phyloP scores from a whole-genome alignment of 2,113 vertebrate genomes.

The Chrysochloris asiatica region DNA sequence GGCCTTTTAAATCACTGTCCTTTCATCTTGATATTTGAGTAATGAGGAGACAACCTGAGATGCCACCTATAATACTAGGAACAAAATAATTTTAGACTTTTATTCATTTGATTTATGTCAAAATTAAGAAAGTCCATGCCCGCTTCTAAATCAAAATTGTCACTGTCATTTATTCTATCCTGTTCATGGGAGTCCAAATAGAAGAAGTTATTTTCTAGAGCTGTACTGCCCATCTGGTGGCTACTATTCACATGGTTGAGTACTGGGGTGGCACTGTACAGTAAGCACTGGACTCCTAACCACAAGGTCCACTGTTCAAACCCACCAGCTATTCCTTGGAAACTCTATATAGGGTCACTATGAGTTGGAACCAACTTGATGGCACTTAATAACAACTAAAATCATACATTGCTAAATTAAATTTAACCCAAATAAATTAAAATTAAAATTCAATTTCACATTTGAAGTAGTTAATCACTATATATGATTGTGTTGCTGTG shows the following conservation, averaged over 20 bases:
- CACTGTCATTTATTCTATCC: not conserved
- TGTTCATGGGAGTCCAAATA: not conserved
- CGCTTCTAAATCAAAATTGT: not conserved
- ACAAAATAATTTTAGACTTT: not conserved
- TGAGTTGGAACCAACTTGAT: no score
- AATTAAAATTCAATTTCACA: not conserved
- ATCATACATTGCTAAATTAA: not conserved
- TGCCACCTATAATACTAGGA: not conserved
- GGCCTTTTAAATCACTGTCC: not conserved
- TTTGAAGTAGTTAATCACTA: not conserved
- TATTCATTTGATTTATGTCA: not conserved
- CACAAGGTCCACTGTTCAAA: no score
- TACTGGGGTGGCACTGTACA: no score
- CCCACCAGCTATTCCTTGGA: no score
- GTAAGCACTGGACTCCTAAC: no score
- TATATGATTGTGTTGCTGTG: no score
- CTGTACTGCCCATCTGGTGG: not conserved
- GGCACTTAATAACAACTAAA: not conserved
- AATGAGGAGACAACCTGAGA: not conserved
- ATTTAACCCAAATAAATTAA: slow-evolving; percentile 30
- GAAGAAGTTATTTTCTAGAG: not conserved
- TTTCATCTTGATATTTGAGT: not conserved
- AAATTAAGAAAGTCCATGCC: slow-evolving; percentile 23
- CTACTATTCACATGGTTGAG: no score
- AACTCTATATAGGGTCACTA: no score